phyloP scores from a whole-genome alignment of 2,797 vertebrate genomes.

The Eurystomus glaucurus region DNA sequence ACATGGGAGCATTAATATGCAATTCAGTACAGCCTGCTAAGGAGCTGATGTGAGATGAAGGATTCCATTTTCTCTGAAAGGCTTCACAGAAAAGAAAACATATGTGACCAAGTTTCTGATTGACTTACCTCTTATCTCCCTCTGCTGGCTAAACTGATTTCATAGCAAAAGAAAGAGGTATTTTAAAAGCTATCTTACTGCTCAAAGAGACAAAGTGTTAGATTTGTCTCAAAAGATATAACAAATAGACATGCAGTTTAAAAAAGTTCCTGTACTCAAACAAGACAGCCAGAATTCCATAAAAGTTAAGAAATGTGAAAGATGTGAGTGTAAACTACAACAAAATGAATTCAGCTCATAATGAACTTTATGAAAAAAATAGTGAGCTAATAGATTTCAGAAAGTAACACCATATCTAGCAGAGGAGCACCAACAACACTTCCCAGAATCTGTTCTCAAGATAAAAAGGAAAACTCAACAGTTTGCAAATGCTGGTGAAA shows the following conservation, averaged over 20 bases:
- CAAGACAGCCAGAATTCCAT: neutral
- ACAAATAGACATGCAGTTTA: neutral
- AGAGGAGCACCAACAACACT: neutral
- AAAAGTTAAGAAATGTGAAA: neutral
- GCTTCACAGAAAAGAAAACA: neutral
- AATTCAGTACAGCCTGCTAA: neutral
- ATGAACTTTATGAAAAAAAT: neutral
- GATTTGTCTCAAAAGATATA: neutral
- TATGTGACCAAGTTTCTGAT: neutral
- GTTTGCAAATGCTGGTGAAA: neutral
- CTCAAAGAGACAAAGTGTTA: neutral
- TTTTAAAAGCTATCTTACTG: neutral
- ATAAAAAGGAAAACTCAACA: neutral
- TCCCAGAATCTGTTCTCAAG: neutral
- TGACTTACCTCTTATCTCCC: neutral
- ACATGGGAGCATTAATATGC: neutral
- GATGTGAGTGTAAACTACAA: neutral
- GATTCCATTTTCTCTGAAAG: neutral
- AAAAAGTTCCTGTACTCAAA: neutral
- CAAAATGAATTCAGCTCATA: neutral
- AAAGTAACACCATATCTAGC: neutral
- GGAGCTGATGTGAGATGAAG: neutral
- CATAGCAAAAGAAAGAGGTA: neutral
- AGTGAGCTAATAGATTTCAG: neutral
- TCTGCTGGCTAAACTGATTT: conserved; percentile 1